Evolutionary conservation across 2,888 invertebrate species (phyloP).

Genomic region (Tetragonula carbonaria): DNA sequence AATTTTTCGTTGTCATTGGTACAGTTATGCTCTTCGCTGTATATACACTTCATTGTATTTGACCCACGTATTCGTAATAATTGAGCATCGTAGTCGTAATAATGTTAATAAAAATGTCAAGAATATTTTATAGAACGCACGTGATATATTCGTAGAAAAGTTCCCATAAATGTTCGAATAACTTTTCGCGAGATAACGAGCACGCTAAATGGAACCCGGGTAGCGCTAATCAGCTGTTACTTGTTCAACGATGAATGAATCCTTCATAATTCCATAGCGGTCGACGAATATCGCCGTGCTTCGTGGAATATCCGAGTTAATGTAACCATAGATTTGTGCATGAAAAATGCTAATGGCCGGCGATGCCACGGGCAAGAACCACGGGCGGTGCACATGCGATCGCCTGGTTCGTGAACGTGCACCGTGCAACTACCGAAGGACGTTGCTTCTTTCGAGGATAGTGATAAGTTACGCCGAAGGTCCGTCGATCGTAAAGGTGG

Average conservation of each 20-base stretch:
- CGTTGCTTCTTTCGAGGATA: slow-evolving; percentile 37
- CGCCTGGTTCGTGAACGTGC: not conserved
- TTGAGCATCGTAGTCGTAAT: too few relatives aligned
- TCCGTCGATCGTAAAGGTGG: slow-evolving; percentile 28
- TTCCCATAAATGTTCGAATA: too few relatives aligned
- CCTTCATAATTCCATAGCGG: slow-evolving; percentile 7
- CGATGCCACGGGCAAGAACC: slow-evolving; percentile 26
- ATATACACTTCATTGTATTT: too few relatives aligned
- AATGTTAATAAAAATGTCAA: too few relatives aligned
- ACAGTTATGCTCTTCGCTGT: too few relatives aligned
- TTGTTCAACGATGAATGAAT: slow-evolving; percentile 27
- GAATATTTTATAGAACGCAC: too few relatives aligned
- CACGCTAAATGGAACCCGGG: slow-evolving; percentile 10
- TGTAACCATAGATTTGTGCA: slow-evolving; percentile 35
- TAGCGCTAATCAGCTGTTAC: slow-evolving; percentile 14
- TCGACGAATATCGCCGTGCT: slow-evolving; percentile 18
- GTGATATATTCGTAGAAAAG: too few relatives aligned
- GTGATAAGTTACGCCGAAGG: slow-evolving; percentile 40
- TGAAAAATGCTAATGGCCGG: slow-evolving; percentile 50
- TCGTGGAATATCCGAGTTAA: slow-evolving; percentile 43
- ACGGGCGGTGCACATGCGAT: slow-evolving; percentile 32
- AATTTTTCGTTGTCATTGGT: too few relatives aligned
- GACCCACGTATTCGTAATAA: too few relatives aligned
- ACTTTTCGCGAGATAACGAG: slow-evolving; percentile 13
- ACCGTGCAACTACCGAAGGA: slow-evolving; percentile 34